Base-by-base conservation (phyloP, 1,140 invertebrate species). In the Ceratina japonica region DNA sequence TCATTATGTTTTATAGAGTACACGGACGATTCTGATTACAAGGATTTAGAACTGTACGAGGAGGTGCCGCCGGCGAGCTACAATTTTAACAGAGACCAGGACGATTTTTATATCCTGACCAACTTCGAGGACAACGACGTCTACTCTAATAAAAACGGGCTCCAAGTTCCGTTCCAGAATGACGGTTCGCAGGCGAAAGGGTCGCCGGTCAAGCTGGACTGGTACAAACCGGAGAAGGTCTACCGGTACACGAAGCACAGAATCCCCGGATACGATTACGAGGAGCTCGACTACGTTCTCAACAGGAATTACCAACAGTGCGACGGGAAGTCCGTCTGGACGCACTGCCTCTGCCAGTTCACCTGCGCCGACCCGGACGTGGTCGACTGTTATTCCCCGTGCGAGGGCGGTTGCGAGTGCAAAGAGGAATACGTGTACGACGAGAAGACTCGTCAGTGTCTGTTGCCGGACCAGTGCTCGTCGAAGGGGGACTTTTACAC, bases 241-340 rank as follows among this genome's bases (percentile, higher is more conserved):
- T 92, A 92, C 70, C 82, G 89, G n/a, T 92, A 91, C 12, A 92
- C 91, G 13, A 92, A 92, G 65, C 87, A 91, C 31, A 82, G 91
- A 16, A 90, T 90, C 63, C 88, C 90, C 0, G 89, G 87, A 15
- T 88, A 90, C 12, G 89, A 90, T 54, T 91, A 90, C 52, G 89
- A 90, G 3, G 90, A 91, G 44, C 76, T 91, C 0, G 87, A 88
- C 71, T 87, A 85, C 5, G 75, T 84, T n/a, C 63, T 73, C 16
- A 80, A 75, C 2, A 79, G 59, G 56, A 82, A 64, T 24, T 20
- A 74, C 56, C 79, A 83, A 20, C 31, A 81, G 13, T 92, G 91
- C 31, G 87, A 91, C 52, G 87, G 89, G 0, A 89, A 77, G 64
- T 91, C 90, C 0, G 66, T 90, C 0, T 91, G 90, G 90, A 90